Base-by-base conservation (phyloP, 1,140 invertebrate genomes). In the Nixonia krombeini region DNA sequence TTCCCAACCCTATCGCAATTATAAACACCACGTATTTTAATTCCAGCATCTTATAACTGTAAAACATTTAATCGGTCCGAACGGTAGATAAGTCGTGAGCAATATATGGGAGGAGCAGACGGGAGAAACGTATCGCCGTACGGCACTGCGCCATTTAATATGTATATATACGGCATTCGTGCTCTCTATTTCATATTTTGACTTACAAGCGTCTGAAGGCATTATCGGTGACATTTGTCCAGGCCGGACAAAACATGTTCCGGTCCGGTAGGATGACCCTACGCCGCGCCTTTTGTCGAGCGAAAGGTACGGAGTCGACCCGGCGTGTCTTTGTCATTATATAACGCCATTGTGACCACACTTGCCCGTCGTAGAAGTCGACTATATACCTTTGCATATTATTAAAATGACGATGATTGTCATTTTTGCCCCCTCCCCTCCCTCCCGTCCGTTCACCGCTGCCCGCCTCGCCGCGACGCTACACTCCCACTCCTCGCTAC, bases 321-420 rank as follows among this genome's bases (percentile, higher is more conserved):
- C 79, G 75, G 59, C 72, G 74, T 76, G 75, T 84, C 81, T 84
- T 85, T 84, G 84, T 85, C 82, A 85, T 85, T 85, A 85, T 84
- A 83, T 85, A 85, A 85, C 80, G 79, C 83, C 71, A 85, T 84
- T 85, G 83, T 85, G 76, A 74, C 79, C 81, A 82, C 82, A 85
- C 82, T 85, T 85, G 80, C 76, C 76, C 75, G 75, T 49, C 78
- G 74, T 79, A 74, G 75, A 84, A 82, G 75, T 81, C 68, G 80
- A 76, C 76, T 73, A 70, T 75, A 71, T 71, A 65, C 74, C 76
- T 80, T 80, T 82, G 80, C 80, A 82, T 82, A 79, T 83, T 82
- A 82, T 82, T 84, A 85, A 85, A 85, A 85, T 83, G 81, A 85
- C 81, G 82, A 85, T 85, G 82, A 85, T 85, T 84, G 83, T 85